phyloP scores from a whole-genome alignment of 2,113 vertebrate species.

The Platysteira castanea region DNA sequence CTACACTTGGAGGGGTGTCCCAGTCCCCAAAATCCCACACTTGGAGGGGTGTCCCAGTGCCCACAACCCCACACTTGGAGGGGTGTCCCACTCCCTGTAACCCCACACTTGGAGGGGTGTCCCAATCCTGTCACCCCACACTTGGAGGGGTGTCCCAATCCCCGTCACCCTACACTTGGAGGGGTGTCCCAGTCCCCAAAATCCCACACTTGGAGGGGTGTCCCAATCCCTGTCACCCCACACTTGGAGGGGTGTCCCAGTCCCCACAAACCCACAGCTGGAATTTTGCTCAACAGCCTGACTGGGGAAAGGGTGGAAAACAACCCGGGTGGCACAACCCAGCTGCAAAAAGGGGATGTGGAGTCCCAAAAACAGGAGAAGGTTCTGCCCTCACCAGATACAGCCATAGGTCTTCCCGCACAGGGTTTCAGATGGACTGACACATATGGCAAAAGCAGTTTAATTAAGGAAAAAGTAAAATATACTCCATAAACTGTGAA shows the following conservation, averaged over 20 bases:
- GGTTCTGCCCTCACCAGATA: neutral
- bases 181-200: neutral
- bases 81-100: too few relatives aligned
- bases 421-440: neutral
- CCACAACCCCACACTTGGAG: rapidly evolving
- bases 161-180: too few relatives aligned
- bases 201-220: neutral
- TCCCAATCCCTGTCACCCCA: neutral
- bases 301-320: neutral
- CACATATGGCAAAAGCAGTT: neutral
- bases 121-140: neutral
- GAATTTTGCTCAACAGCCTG: neutral
- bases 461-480: neutral
- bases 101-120: neutral
- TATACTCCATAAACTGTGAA: neutral
- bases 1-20: neutral
- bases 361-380: neutral
- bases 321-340: neutral
- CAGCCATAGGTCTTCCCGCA: rapidly evolving
- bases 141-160: neutral
- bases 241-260: neutral
- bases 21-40: neutral
- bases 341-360: neutral
- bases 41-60: too few relatives aligned
- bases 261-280: neutral